Conservation (phyloP, 2,888 invertebrate species). For the Andrena fulva region DNA sequence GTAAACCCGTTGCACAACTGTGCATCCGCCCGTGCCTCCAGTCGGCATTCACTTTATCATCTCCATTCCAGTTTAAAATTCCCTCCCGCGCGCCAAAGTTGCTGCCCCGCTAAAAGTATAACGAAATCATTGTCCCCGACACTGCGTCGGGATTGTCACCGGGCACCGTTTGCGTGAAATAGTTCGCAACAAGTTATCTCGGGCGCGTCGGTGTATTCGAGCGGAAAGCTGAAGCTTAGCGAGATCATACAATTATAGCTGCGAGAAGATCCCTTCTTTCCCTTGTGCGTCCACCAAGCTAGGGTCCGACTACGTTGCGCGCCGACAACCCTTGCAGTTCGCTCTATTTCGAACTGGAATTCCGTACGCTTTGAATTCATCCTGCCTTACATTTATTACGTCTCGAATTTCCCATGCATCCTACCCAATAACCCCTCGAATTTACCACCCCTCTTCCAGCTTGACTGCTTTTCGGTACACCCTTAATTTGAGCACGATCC, state of each 20-base stretch:
- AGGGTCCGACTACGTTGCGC: too few species aligned
- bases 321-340: neutral
- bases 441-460: neutral
- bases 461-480: too few species aligned
- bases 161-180: neutral
- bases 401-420: neutral
- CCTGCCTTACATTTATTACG: neutral
- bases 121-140: conserved; percentile 7
- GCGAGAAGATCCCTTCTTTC: neutral
- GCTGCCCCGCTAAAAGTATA: conserved; percentile 15
- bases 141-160: neutral
- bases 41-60: conserved; percentile 46
- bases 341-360: neutral
- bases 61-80: conserved; percentile 56
- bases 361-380: neutral
- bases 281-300: too few species aligned
- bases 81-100: conserved; percentile 9
- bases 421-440: neutral
- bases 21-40: conserved; percentile 18
- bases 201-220: neutral
- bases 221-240: conserved; percentile 13
- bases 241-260: conserved; percentile 5
- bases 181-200: neutral
- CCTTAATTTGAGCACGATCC: neutral
- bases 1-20: conserved; percentile 47